Evolutionary conservation across 2,797 vertebrate genomes (phyloP).

Genomic region (Poecilia wingei): DNA sequence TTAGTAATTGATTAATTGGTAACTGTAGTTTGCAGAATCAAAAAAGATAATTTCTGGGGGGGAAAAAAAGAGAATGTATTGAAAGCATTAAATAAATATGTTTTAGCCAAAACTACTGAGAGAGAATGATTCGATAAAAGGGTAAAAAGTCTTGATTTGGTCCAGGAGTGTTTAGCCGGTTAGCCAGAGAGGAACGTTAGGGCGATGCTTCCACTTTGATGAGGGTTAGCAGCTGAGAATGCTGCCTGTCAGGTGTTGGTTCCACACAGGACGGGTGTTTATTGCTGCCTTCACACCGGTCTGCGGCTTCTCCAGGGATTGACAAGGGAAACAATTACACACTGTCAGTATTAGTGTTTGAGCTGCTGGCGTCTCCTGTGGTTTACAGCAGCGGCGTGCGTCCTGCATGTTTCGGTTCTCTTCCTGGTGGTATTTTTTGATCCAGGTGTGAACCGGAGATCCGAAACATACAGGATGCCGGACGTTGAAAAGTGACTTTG

Average conservation of each 20-base stretch:
- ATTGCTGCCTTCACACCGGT: constrained; percentile 72
- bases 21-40: no score
- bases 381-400: neutral
- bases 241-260: constrained; percentile 70
- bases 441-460: no score
- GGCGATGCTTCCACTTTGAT: constrained; percentile 62
- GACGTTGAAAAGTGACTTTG: no score
- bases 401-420: no score
- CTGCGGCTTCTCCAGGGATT: constrained; percentile 36
- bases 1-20: no score
- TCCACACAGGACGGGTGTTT: constrained; percentile 71
- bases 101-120: no score
- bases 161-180: constrained; percentile 11
- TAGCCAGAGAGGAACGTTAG: constrained; percentile 21
- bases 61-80: no score
- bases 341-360: constrained; percentile 45
- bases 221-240: constrained; percentile 81
- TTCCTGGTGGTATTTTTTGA: no score
- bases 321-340: constrained; percentile 53
- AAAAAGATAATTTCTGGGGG: no score
- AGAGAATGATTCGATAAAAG: constrained; percentile 5
- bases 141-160: constrained; percentile 28
- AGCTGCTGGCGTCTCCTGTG: neutral
- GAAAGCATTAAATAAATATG: no score
- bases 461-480: no score